These are phyloP conservation scores for roundworm (Caenorhabditis elegans) DNA, from an alignment of 1,140 invertebrate species.

Conservation along the genomic window DNA sequence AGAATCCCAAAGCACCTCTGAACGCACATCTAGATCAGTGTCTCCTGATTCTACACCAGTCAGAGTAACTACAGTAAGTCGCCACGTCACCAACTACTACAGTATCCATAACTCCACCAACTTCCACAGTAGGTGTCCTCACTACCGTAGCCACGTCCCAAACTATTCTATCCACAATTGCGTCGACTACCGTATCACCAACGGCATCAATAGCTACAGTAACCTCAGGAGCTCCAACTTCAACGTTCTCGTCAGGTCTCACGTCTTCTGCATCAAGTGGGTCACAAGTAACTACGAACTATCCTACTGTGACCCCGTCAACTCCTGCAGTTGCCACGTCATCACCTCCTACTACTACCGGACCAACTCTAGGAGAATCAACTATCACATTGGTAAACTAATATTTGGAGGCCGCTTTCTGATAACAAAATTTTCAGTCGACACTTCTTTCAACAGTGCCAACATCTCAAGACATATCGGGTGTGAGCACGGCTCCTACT, in stretches of 20 bases:
- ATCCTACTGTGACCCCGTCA: too few species aligned
- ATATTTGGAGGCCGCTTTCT: too few species aligned
- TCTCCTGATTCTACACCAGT: neutral
- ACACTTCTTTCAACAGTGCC: neutral
- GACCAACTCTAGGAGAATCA: neutral
- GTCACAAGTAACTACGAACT: too few species aligned
- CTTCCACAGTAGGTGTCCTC: neutral
- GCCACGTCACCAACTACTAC: neutral
- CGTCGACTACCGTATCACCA: neutral
- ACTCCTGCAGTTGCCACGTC: too few species aligned
- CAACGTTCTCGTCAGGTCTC: neutral
- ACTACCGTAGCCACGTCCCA: neutral
- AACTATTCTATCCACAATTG: too few species aligned
- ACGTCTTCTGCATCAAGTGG: neutral
- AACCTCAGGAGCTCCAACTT: neutral
- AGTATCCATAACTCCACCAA: neutral
- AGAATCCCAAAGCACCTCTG: too few species aligned
- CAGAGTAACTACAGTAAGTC: too few species aligned
- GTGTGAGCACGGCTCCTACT: neutral
- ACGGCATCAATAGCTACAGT: neutral
- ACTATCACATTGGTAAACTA: neutral
- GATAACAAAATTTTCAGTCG: neutral
- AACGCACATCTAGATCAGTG: neutral
- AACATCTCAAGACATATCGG: neutral
- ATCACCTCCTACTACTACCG: too few species aligned